Evolutionary conservation across 1,140 invertebrate genomes (phyloP).

Genomic region (Cotesia glomerata): DNA sequence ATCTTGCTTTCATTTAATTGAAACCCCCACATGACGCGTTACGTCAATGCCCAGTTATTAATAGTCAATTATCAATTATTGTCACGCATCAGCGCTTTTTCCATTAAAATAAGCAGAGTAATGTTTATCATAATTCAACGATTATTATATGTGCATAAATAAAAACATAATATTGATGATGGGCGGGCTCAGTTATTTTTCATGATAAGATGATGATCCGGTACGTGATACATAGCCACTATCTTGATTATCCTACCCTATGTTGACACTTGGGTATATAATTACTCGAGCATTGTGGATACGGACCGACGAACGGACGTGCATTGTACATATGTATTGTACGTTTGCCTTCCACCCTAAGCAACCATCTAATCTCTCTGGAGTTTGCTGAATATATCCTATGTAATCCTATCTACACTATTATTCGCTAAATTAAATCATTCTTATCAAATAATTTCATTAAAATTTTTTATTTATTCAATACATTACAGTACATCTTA

Average conservation of each 20-base stretch:
- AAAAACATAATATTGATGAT: neutral
- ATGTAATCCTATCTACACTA: conserved; percentile 13
- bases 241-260: conserved; percentile 28
- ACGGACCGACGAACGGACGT: neutral
- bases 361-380: conserved; percentile 30
- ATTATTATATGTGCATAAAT: neutral
- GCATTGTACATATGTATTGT: conserved; percentile 30
- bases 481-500: no score
- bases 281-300: conserved; percentile 33
- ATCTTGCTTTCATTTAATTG: neutral
- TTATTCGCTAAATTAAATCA: conserved; percentile 5
- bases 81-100: neutral
- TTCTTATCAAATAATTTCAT: conserved; percentile 13
- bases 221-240: conserved; percentile 18
- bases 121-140: neutral
- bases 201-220: no score
- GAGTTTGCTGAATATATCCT: conserved; percentile 18
- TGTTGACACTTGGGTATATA: conserved; percentile 34
- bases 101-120: neutral
- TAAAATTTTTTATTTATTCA: no score
- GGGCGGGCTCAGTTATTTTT: no score
- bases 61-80: neutral
- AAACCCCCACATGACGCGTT: neutral
- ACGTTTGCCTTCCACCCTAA: conserved; percentile 29
- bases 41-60: conserved; percentile 20